These are phyloP conservation scores for Phyllostomus discolor DNA, from an alignment of 2,113 vertebrate genomes.

Conservation along the genomic window DNA sequence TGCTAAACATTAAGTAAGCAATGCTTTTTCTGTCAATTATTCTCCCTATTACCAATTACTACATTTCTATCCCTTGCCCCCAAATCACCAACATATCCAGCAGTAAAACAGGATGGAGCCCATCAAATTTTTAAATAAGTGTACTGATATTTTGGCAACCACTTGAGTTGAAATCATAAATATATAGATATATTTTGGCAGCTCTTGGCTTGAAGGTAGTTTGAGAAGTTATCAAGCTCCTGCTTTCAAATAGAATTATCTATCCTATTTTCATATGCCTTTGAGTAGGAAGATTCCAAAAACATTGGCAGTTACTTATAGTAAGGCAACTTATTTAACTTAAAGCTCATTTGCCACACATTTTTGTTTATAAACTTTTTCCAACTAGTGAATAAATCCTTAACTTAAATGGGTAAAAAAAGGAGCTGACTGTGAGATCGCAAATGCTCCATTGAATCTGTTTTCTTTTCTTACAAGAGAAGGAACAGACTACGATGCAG, in stretches of 20 bases:
- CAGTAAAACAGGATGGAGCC: background rate
- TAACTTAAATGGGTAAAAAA: background rate
- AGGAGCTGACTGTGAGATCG: background rate
- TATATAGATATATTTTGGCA: background rate
- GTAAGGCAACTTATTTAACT: background rate
- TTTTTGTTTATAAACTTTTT: background rate
- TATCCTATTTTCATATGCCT: background rate
- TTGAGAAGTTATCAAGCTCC: background rate
- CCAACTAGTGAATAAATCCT: background rate
- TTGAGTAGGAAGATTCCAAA: background rate
- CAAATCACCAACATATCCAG: background rate
- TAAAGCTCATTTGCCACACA: background rate
- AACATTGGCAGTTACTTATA: background rate
- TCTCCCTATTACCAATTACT: background rate
- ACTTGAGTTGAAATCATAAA: background rate
- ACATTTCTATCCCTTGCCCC: background rate
- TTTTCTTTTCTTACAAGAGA: background rate
- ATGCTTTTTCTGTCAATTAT: background rate
- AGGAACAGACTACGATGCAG: background rate
- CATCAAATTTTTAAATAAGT: background rate
- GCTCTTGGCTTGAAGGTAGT: background rate
- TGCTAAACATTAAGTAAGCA: background rate
- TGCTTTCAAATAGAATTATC: background rate
- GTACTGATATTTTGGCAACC: background rate
- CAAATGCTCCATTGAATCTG: background rate